phyloP scores from a whole-genome alignment of 1,140 invertebrate genomes.

The Ostrea denselamellosa region DNA sequence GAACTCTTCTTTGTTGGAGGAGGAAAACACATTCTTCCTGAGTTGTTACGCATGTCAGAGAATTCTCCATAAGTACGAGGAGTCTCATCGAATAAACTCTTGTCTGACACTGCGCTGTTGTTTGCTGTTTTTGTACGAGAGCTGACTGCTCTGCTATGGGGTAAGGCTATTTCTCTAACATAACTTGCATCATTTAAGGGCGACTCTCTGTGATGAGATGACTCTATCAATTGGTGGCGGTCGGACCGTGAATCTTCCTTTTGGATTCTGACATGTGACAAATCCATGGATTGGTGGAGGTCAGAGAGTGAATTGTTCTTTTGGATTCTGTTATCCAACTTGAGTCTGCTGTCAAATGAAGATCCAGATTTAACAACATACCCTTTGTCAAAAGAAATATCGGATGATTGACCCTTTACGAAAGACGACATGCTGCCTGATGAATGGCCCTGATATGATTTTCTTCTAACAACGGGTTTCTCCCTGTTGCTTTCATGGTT shows the following conservation, averaged over 20 bases:
- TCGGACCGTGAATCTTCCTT: neutral
- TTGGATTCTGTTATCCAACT: neutral
- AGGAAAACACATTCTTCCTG: neutral
- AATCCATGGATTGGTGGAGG: neutral
- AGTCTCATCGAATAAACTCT: neutral
- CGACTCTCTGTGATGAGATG: neutral
- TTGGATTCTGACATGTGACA: neutral
- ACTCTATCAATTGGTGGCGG: neutral
- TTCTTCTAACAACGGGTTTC: neutral
- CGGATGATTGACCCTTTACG: neutral
- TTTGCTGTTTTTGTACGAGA: neutral
- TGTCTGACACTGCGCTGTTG: neutral
- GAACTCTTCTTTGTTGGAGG: neutral
- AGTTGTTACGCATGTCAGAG: neutral
- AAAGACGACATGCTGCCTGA: neutral
- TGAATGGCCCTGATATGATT: neutral
- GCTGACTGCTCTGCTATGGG: neutral
- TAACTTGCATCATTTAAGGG: neutral
- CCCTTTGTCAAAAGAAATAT: too few species aligned
- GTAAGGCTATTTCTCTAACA: neutral
- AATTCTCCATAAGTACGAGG: neutral
- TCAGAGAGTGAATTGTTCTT: neutral
- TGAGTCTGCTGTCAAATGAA: neutral
- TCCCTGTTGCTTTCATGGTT: neutral
- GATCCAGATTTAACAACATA: neutral